These are phyloP conservation scores for Mellivora capensis DNA, from an alignment of 2,113 vertebrate genomes.

Conservation along the genomic window DNA sequence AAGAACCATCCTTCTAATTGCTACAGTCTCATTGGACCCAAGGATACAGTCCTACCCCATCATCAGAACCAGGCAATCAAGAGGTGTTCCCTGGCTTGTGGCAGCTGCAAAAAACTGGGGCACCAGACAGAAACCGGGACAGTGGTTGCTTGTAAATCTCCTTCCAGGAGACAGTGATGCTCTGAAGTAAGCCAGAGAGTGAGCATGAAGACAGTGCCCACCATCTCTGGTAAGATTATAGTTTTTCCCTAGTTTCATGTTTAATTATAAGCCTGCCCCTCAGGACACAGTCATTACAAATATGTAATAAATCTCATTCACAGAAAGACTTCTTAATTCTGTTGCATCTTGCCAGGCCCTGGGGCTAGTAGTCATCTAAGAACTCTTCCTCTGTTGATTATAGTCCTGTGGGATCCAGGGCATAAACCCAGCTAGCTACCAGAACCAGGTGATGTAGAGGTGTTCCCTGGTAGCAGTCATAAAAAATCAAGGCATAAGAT, in stretches of 20 bases:
- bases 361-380: neutral
- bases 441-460: neutral
- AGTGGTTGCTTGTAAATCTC: neutral
- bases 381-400: neutral
- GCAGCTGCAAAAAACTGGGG: neutral
- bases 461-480: neutral
- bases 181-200: neutral
- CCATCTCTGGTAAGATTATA: neutral
- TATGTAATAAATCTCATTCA: neutral
- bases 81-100: neutral
- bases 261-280: neutral
- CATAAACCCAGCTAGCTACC: neutral
- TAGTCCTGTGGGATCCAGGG: neutral
- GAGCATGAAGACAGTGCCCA: neutral
- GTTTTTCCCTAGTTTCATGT: neutral
- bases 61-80: neutral
- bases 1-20: neutral
- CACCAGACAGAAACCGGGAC: neutral
- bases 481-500: neutral
- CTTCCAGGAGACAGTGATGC: neutral
- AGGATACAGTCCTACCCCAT: neutral
- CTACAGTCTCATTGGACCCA: neutral
- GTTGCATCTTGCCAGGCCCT: neutral
- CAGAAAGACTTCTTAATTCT: neutral
- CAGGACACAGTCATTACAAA: neutral